A percentile compares a stretch with the other conserved stretches of the same genome.
These are phyloP conservation scores for Peromyscus californicus DNA, from an alignment of 2,113 vertebrate genomes.

Conservation along the genomic window DNA sequence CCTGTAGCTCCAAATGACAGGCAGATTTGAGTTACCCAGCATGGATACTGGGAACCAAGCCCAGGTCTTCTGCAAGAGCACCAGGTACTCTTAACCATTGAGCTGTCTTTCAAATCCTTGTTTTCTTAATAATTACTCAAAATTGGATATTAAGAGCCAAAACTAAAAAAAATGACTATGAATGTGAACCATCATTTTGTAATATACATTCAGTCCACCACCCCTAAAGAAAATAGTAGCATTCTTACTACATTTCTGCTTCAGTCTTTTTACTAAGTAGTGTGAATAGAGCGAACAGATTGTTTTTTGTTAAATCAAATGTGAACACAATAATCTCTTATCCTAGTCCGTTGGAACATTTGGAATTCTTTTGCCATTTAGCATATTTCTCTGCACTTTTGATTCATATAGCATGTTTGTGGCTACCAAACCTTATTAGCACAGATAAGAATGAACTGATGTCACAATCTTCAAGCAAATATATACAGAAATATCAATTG, in stretches of 20 bases:
- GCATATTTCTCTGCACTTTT: background rate
- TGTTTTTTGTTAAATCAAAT: background rate
- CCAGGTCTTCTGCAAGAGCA: too few species aligned
- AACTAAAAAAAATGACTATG: background rate
- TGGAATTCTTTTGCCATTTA: background rate
- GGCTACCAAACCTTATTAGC: background rate
- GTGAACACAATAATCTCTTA: background rate
- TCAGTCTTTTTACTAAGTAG: background rate
- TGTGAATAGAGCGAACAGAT: background rate
- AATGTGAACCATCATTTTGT: background rate
- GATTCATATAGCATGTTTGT: background rate
- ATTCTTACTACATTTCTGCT: background rate
- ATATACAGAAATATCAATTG: background rate
- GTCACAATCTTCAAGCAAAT: background rate
- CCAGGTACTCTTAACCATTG: background rate
- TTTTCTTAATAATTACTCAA: background rate
- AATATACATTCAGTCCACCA: background rate
- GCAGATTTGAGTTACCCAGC: too few species aligned
- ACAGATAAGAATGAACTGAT: background rate
- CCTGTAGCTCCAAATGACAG: background rate
- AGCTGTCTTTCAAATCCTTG: background rate
- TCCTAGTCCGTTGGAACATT: background rate
- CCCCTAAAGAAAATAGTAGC: background rate
- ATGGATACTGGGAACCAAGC: too few species aligned
- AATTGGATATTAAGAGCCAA: background rate